These are phyloP conservation scores for Cristatella mucedo DNA, from an alignment of 2,888 invertebrate genomes.

Conservation along the genomic window DNA sequence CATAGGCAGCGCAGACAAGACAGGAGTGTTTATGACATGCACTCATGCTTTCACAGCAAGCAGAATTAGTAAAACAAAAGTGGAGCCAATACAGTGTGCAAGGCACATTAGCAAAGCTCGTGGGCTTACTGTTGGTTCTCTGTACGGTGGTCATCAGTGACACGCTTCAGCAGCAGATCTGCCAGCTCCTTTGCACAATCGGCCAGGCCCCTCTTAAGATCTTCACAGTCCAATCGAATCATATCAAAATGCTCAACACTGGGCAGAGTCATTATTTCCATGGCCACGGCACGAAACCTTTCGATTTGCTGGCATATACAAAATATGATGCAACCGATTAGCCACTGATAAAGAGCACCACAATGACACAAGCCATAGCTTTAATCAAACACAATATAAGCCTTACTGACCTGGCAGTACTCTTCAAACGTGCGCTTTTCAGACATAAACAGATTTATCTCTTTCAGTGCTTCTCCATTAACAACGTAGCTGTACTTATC, in stretches of 20 bases:
- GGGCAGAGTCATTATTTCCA: slow-evolving; percentile 33
- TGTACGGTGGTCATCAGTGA: slow-evolving; percentile 32
- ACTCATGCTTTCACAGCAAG: background rate
- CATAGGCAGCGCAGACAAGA: too few relatives aligned
- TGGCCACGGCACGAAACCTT: slow-evolving; percentile 28
- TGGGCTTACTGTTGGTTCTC: slow-evolving; percentile 29
- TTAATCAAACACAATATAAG: too few relatives aligned
- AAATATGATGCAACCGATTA: slow-evolving; percentile 1
- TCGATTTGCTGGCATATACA: slow-evolving; percentile 29
- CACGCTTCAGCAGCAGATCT: slow-evolving; percentile 28
- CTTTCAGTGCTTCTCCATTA: slow-evolving; percentile 30
- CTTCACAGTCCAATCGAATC: slow-evolving; percentile 37
- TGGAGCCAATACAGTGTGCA: too few relatives aligned
- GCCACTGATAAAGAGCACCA: background rate
- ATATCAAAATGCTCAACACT: slow-evolving; percentile 37
- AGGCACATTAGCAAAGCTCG: too few relatives aligned
- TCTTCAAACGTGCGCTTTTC: slow-evolving; percentile 37
- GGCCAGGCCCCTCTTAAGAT: slow-evolving; percentile 35
- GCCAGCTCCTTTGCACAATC: slow-evolving; percentile 31
- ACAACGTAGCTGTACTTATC: slow-evolving; percentile 36
- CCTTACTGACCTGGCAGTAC: slow-evolving; percentile 28
- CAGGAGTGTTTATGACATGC: too few relatives aligned
- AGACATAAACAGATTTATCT: slow-evolving; percentile 32
- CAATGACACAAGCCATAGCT: too few relatives aligned
- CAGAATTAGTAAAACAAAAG: background rate